A percentile compares a stretch with the other conserved stretches of the same genome.
Evolutionary conservation across 2,113 vertebrate species (phyloP).

Genomic region (Onychostoma macrolepis): DNA sequence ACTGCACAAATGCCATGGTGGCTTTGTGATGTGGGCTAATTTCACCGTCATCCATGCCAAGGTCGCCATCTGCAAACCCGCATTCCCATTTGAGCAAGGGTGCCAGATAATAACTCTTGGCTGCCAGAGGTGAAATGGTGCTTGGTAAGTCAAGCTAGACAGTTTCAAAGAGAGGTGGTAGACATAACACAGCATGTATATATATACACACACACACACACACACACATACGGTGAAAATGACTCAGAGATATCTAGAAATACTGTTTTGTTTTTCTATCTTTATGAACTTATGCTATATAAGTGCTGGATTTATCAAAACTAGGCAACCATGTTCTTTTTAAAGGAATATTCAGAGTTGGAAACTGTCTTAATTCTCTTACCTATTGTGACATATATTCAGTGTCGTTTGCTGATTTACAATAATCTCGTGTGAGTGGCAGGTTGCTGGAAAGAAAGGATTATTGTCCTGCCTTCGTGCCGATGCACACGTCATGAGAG

Average conservation of each 20-base stretch:
- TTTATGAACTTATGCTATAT: slow-evolving; percentile 49
- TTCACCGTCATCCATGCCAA: slow-evolving; percentile 48
- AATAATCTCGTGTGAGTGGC: neutral
- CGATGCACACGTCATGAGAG: neutral
- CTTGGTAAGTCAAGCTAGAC: slow-evolving; percentile 58
- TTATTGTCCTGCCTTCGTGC: neutral
- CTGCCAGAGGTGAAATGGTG: slow-evolving; percentile 56
- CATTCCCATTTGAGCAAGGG: slow-evolving; percentile 52
- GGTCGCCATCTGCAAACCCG: slow-evolving; percentile 57
- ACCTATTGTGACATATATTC: neutral
- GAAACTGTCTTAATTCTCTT: neutral
- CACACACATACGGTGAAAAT: neutral
- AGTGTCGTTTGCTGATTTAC: neutral
- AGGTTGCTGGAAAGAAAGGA: neutral
- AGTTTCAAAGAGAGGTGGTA: slow-evolving; percentile 58
- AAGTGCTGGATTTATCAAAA: slow-evolving; percentile 44
- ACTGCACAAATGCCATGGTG: slow-evolving; percentile 51
- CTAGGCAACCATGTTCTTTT: slow-evolving; percentile 17
- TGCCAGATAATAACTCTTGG: slow-evolving; percentile 53
- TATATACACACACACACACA: slow-evolving; percentile 21
- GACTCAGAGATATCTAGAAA: neutral
- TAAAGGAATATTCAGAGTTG: slow-evolving; percentile 22
- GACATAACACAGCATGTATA: slow-evolving; percentile 39
- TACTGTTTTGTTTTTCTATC: neutral
- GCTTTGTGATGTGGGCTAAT: slow-evolving; percentile 61